Base-by-base conservation (phyloP, 2,888 invertebrate species). In the Parapristionchus giblindavisi region DNA sequence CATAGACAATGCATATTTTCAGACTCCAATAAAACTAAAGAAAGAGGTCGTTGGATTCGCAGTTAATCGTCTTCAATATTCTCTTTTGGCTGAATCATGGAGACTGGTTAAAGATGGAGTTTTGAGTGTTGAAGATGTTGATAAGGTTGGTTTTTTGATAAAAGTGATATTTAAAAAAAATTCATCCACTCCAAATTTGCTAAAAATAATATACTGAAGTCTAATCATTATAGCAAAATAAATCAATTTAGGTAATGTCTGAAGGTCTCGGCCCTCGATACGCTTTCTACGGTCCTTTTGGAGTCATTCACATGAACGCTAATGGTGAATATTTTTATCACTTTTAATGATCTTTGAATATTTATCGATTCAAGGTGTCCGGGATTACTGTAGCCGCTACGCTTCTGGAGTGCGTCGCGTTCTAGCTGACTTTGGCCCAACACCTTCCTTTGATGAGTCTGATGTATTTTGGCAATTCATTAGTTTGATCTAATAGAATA, bases 41-140 rank as follows among this genome's bases (percentile, higher is more conserved):
- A 92, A 92, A 80, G 96, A 98, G 91, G 92, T 95, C 73, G 93
- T 93, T 80, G 97, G 97, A 75, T 98, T 97, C 88, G 95, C 93
- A 0, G 91, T 96, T 0, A 97, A 97, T 89, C 92, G 97, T 84
- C 93, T 98, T 79, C 97, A 98, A 92, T 97, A 96, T 88, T 94
- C 95, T 0, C 93, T 98, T 83, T 89, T 97, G 65, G 94, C 95
- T 87, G 97, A 97, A 90, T 92, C 93, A 0, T 97, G 94, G 93
- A 92, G 94, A 81, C 90, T 97, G 66, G 93, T 96, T 0, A 91
- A 92, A 76, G 93, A 93, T 80, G 94, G 93, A 29, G 91, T 96
- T n/a, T 91, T 97, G 24, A 92, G 92, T 86, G 94, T 94, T 0
- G 92, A 93, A 83, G 97, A 97, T 87, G 91, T 96, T 3, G 97